A percentile compares a stretch with the other conserved stretches of the same genome.
Evolutionary conservation across 53 echinoderm and acorn worm genomes (phyloP).

Genomic region (Holothuria leucospilota): DNA sequence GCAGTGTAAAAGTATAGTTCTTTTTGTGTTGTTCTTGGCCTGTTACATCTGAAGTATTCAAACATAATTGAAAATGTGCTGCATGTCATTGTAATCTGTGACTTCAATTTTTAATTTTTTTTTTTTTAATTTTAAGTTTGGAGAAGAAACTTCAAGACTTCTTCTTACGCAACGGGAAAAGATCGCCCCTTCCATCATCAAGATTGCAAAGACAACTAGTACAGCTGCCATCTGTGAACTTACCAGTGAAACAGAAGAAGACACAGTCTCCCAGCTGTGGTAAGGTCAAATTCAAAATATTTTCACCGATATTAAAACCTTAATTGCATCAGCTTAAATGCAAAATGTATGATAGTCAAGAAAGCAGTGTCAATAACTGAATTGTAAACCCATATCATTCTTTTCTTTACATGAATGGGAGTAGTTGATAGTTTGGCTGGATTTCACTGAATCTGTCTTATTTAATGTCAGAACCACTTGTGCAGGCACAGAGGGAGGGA

Average conservation of each 20-base stretch:
- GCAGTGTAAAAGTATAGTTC: too few relatives aligned
- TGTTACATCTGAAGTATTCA: background rate
- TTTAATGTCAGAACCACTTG: too few relatives aligned
- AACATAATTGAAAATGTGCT: background rate
- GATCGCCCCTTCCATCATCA: slow-evolving; percentile 16
- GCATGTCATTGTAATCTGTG: too few relatives aligned
- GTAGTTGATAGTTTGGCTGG: too few relatives aligned
- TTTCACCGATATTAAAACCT: background rate
- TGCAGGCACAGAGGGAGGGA: too few relatives aligned
- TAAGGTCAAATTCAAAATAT: background rate
- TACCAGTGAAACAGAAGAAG: background rate
- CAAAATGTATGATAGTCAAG: background rate
- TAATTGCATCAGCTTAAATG: background rate
- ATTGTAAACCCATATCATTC: too few relatives aligned
- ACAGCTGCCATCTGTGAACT: slow-evolving; percentile 9
- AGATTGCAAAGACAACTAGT: slow-evolving; percentile 9
- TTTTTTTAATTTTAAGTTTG: background rate
- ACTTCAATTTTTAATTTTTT: background rate
- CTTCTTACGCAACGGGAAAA: slow-evolving; percentile 21
- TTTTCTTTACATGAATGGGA: too few relatives aligned
- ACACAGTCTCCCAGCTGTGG: too few relatives aligned
- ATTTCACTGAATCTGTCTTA: too few relatives aligned
- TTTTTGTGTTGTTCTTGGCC: too few relatives aligned
- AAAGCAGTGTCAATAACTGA: too few relatives aligned
- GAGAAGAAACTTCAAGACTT: slow-evolving; percentile 15